Base-by-base conservation (phyloP, 2,888 invertebrate genomes). In the Luperina testacea region DNA sequence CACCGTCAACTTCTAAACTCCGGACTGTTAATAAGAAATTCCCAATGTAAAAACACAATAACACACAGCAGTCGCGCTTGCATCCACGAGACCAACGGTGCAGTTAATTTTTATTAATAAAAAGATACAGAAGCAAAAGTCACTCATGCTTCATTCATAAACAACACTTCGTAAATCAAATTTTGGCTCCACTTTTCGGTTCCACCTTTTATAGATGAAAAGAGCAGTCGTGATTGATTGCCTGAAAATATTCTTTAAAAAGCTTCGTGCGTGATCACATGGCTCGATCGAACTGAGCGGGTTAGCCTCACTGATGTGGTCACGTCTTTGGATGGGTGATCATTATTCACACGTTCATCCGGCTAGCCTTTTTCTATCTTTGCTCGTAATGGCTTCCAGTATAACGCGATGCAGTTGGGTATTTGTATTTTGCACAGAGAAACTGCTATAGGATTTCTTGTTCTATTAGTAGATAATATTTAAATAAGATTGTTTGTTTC, bases 271-370 rank as follows among this genome's bases (percentile, higher is more conserved):
- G 17, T 38, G 70, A 82, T 65, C 83, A 38, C 42, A 63, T 51
- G 57, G 64, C 64, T 82, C 15, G 75, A 82, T 80, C 42, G 15
- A n/a, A 42, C 68, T 69, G 24, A 82, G 32, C 61, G 51, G 53
- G 69, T 65, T 70, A 73, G 51, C 80, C 32, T 1, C 59, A 3
- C 61, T 69, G 82, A 80, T 81, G 72, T 53, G 76, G 81, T 83
- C 81, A 81, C 82, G 85, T 85, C 53, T 70, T 27, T 0, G 3
- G 51, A 51, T 61, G 69, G 70, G 61, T 72, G 85, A 64, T 80
- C 75, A 38, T 72, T 81, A 75, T 75, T 85, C 75, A 85, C 85
- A 61, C 64, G 38, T 61, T 57, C 45, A 61, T 53, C 42, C 7
- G 2, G 65, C 15, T 48, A 53, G 72, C 27, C 4, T 38, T 53